Base-by-base conservation (phyloP, 2,797 vertebrate genomes). In the Spizella passerina region DNA sequence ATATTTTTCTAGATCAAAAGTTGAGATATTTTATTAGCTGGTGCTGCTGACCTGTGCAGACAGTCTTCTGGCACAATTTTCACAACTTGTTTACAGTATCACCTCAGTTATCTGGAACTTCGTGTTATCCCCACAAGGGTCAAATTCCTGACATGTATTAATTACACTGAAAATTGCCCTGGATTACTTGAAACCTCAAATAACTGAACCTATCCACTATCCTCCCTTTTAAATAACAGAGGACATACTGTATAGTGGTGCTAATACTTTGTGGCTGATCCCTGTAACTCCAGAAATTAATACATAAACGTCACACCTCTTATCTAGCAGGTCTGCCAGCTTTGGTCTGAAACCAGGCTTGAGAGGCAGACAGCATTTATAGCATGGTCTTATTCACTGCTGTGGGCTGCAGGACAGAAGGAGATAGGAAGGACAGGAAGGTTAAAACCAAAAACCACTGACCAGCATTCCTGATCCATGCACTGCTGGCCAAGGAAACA, bases 101-200 rank as follows among this genome's bases (percentile, higher is more conserved):
- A 83, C 86, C 72, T 93, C 70, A 82, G 86, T 86, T 93, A 94
- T 69, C 88, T 83, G 86, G 79, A 90, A 78, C 43, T 81, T 73
- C 5, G 34, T 92, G 86, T 90, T 94, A 95, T 90, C 92, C 86
- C 69, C 70, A 84, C 55, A 94, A 85, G 76, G 86, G 86, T 93
- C 94, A 96, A 91, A 94, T 89, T 96, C 94, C 63, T 96, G 76
- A 87, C 75, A 50, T 75, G 63, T 92, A 97, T 97, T 94, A 96
- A 93, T 97, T 96, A 94, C 86, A 93, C 21, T 73, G 82, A 96
- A 96, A 96, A 95, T 91, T 94, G 56, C 72, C 55, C 52, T 79
- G 72, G 76, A 95, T 94, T 95, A 95, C 89, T 75, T 86, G 72
- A 97, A 97, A 91, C 91, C 69, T 92, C 88, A 91, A 94, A 81